A percentile compares a stretch with the other conserved stretches of the same genome.
These are phyloP conservation scores for Archaeoteleia sp. DNA, from an alignment of 2,888 invertebrate genomes.

Conservation along the genomic window DNA sequence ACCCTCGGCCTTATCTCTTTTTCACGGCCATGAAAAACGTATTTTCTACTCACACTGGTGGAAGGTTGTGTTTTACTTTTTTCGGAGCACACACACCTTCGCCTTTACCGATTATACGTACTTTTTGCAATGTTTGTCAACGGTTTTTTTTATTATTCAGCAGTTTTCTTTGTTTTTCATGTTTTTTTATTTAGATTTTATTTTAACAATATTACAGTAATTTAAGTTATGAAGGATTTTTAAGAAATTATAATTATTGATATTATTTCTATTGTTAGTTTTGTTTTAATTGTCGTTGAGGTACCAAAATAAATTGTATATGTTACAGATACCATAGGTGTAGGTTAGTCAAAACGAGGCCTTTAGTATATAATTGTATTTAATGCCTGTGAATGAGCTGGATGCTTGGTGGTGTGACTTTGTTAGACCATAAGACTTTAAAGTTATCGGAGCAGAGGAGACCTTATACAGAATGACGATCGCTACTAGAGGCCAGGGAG, in stretches of 20 bases:
- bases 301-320: conserved; percentile 14
- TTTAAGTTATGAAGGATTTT: no score
- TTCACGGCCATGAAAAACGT: no score
- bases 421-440: conserved; percentile 65
- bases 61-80: conserved; percentile 12
- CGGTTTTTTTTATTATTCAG: no score
- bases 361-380: conserved; percentile 72
- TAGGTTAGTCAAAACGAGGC: conserved; percentile 71
- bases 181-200: no score
- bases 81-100: conserved; percentile 5
- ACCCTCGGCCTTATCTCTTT: neutral
- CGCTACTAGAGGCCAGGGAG: conserved; percentile 80
- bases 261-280: no score
- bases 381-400: conserved; percentile 73
- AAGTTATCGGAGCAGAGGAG: conserved; percentile 62
- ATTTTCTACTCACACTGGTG: neutral
- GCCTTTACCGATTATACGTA: no score
- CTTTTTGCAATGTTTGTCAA: no score
- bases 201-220: no score
- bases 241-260: no score
- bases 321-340: conserved; percentile 75
- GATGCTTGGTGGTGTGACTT: conserved; percentile 69
- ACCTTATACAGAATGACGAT: conserved; percentile 78
- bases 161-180: no score
- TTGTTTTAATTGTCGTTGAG: no score